Conservation (phyloP, 2,888 invertebrate species). For the Melanotus villosus region DNA sequence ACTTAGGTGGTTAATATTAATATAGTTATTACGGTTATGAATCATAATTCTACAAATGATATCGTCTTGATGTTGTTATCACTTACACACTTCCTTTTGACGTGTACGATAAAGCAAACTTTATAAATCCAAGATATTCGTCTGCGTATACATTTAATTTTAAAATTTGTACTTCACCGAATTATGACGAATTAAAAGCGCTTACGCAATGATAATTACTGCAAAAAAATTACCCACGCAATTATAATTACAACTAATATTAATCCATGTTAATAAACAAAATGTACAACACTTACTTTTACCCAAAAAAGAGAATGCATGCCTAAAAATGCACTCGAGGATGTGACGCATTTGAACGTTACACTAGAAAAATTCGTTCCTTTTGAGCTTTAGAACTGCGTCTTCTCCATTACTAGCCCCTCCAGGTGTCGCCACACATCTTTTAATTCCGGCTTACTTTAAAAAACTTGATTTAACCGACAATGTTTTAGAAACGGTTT, state of each 20-base stretch:
- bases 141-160: too few species aligned
- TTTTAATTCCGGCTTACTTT: constrained; percentile 3
- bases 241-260: neutral
- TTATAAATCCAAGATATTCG: too few species aligned
- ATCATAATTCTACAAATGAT: neutral
- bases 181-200: neutral
- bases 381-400: constrained; percentile 17
- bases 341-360: neutral
- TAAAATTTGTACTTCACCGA: too few species aligned
- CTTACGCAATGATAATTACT: too few species aligned
- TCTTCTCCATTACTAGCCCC: constrained; percentile 2
- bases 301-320: neutral
- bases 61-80: neutral
- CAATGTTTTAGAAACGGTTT: neutral
- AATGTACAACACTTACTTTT: neutral
- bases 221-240: neutral
- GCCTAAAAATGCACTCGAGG: neutral
- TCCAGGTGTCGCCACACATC: constrained; percentile 24
- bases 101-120: neutral
- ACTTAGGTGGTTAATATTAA: too few species aligned
- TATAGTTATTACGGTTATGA: neutral
- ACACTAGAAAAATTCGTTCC: constrained; percentile 26
- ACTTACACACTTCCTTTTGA: neutral
- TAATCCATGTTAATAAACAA: neutral
- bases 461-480: constrained; percentile 19